Evolutionary conservation across 2,888 invertebrate genomes (phyloP).

Genomic region (Ormyrus rosae): DNA sequence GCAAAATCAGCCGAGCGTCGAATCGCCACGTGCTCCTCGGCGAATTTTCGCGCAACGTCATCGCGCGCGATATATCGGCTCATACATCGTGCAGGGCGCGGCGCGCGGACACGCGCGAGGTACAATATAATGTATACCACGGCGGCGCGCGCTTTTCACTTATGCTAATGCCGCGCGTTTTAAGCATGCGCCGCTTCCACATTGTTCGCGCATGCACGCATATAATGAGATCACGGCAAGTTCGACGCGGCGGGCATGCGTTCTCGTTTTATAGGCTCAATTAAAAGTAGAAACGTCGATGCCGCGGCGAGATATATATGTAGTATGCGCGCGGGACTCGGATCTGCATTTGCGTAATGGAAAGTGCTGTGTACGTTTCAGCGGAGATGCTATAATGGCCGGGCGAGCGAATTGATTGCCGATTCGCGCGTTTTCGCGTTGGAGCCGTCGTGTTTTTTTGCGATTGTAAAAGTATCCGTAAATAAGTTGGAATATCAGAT

Average conservation of each 20-base stretch:
- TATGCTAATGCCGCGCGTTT: background rate
- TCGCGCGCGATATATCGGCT: background rate
- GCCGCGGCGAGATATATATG: conserved; percentile 12
- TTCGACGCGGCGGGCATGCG: conserved; percentile 24
- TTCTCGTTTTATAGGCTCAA: conserved; percentile 43
- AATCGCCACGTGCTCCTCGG: too few species aligned
- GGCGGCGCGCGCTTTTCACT: conserved; percentile 6
- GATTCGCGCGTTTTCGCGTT: too few species aligned
- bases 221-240: conserved; percentile 35
- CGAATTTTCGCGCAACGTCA: conserved; percentile 37
- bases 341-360: too few species aligned
- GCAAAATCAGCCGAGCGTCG: too few species aligned
- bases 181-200: too few species aligned
- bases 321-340: background rate
- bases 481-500: too few species aligned
- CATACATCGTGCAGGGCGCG: background rate
- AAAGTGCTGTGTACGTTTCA: too few species aligned
- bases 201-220: background rate
- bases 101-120: background rate
- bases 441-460: too few species aligned
- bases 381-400: too few species aligned
- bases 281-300: conserved; percentile 55
- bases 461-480: too few species aligned
- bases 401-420: too few species aligned
- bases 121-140: background rate